Percentiles rank a stretch among this genome's conserved stretches.
These are phyloP conservation scores for Merodon equestris DNA, from an alignment of 2,888 invertebrate genomes.

Conservation along the genomic window DNA sequence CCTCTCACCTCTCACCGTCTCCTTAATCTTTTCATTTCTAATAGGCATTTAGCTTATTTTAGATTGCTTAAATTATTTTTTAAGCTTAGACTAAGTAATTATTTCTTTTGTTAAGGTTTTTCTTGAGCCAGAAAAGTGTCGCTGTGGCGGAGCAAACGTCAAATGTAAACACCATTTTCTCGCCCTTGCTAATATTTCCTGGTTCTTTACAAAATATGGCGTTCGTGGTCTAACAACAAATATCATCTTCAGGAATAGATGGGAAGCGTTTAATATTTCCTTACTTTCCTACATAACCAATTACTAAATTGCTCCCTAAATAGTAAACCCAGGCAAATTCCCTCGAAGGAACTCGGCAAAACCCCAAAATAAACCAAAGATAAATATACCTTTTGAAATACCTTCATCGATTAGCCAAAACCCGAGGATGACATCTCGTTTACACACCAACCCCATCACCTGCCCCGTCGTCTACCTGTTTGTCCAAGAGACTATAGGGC, in stretches of 20 bases:
- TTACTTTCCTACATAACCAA: constrained; percentile 32
- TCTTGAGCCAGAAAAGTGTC: too few species aligned
- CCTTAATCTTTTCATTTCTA: too few species aligned
- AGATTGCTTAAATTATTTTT: too few species aligned
- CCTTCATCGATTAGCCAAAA: constrained; percentile 54
- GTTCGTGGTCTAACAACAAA: constrained; percentile 22
- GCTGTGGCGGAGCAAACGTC: too few species aligned
- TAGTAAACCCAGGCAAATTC: constrained; percentile 29
- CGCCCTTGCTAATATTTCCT: too few species aligned
- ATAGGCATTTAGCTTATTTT: too few species aligned
- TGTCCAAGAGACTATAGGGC: not conserved
- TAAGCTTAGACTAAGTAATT: too few species aligned
- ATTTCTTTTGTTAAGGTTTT: too few species aligned
- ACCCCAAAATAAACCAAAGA: constrained; percentile 40
- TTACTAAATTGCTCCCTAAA: constrained; percentile 50
- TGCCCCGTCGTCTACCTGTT: not conserved
- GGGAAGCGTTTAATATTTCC: constrained; percentile 12
- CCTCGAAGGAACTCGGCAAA: constrained; percentile 16
- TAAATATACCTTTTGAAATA: constrained; percentile 43
- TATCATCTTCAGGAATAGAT: constrained; percentile 7
- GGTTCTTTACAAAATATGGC: too few species aligned
- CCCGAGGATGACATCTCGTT: constrained; percentile 44
- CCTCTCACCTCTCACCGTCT: too few species aligned
- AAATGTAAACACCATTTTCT: too few species aligned
- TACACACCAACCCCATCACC: not conserved